Evolutionary conservation across 2,888 invertebrate species (phyloP), one percentile per base, ranked within the genome.

Genomic region (Drosophila rellima): DNA sequence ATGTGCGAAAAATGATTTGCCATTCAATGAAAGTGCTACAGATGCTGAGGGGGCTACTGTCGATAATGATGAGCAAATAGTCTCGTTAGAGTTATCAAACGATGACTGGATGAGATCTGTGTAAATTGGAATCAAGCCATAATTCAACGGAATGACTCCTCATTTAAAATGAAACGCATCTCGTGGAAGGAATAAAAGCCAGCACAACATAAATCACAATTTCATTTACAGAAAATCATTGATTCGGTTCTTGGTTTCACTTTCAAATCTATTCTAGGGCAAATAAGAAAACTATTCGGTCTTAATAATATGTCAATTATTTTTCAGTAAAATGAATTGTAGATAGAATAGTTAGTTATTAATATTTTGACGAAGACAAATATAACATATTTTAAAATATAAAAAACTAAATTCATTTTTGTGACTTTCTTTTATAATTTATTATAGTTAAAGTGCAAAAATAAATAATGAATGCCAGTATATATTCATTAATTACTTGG

Each of bases 1-100:
- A 74, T 63, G 45, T 57, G 62, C 40, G 50, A 69, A 78, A 67
- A 64, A 35, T 63, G 45, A 69, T 79, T 76, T 64, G 63, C 39
- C 17, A 67, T 71, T 78, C 77, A 73, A 82, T 78, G 56, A 65
- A 65, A 69, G 54, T 69, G 37, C 45, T 17, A 60, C 35, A 64
- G 52, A 52, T 8, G 59, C 29, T 47, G 37, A 26, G 26, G 31
- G 33, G 23, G 11, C 35, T 50, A 26, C 10, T 37, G 17, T 13
- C 33, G 39, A 68, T 82, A 81, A 81, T 80, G 80, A 81, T 69
- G 78, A 64, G 70, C 80, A 82, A 81, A 82, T 80, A 82, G 71
- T 57, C 80, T 64, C 47, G 70, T 80, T 82, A 65, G 42, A 50
- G 57, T 61, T 76, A 78, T 68, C 63, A 66, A 63, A 60, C 42